Percentiles rank a stretch among this genome's conserved stretches.
These are phyloP conservation scores for Gambusia affinis DNA, from an alignment of 2,113 vertebrate genomes.

Conservation along the genomic window DNA sequence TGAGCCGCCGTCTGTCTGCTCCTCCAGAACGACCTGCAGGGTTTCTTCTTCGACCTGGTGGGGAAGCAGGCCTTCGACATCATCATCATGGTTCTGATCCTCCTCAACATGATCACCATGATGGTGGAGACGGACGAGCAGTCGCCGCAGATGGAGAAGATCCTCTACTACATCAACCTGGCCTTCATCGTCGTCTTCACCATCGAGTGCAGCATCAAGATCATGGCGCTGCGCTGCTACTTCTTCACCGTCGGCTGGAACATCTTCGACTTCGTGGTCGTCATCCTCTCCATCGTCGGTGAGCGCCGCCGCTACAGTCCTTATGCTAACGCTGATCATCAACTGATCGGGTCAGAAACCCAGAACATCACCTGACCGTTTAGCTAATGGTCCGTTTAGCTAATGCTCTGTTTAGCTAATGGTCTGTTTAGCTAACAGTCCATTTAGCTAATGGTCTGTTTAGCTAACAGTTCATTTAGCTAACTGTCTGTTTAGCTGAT, in stretches of 20 bases:
- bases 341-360: no score
- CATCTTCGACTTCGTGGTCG: conserved; percentile 98
- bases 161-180: conserved; percentile 93
- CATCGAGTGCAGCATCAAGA: conserved; percentile 89
- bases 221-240: conserved; percentile 90
- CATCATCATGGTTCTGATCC: conserved; percentile 97
- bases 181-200: conserved; percentile 95
- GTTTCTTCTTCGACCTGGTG: conserved; percentile 93
- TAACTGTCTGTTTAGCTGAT: no score
- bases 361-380: no score
- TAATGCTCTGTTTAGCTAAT: no score
- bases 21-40: conserved; percentile 89
- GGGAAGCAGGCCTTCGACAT: conserved; percentile 96
- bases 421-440: no score
- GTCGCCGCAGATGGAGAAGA: conserved; percentile 85
- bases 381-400: no score
- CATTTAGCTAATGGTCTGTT: no score
- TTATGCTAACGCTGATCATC: no score
- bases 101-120: conserved; percentile 99
- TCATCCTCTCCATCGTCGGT: conserved; percentile 97
- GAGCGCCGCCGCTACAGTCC: conserved; percentile 53
- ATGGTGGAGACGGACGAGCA: conserved; percentile 99
- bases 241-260: conserved; percentile 99
- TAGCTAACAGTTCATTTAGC: no score
- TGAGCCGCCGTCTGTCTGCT: neutral